phyloP scores from a whole-genome alignment of 2,797 vertebrate genomes.

The Mus spretus region DNA sequence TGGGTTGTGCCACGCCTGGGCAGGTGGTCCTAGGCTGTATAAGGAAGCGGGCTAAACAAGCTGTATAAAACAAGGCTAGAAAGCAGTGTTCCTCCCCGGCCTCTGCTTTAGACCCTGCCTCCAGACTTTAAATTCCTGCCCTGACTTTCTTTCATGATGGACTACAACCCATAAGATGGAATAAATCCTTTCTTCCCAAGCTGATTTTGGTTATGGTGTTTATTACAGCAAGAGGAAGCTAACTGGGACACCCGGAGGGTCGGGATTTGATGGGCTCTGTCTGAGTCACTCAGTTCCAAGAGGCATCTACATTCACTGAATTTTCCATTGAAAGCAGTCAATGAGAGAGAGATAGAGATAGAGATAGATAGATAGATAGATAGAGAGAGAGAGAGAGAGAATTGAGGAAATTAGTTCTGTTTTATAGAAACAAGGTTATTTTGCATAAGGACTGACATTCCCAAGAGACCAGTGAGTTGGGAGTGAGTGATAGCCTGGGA shows the following conservation, averaged over 20 bases:
- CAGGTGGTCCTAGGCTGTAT: background rate
- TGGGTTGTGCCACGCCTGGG: background rate
- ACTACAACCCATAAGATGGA: background rate
- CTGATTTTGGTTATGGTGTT: background rate
- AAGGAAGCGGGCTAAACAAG: background rate
- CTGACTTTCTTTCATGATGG: background rate
- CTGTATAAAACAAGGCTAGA: background rate
- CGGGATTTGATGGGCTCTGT: background rate
- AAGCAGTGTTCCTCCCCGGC: background rate
- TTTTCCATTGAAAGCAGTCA: background rate
- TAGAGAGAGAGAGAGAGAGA: background rate
- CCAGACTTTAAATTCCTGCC: background rate
- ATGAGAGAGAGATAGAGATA: background rate
- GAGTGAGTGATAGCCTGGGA: background rate
- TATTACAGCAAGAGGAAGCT: background rate
- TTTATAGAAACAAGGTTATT: conserved; percentile 47
- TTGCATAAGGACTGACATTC: background rate
- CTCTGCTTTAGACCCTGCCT: background rate
- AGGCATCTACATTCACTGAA: background rate
- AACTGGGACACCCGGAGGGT: background rate
- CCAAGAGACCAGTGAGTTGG: background rate
- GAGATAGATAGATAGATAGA: background rate
- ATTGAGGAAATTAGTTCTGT: background rate
- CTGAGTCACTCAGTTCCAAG: background rate
- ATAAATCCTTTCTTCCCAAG: background rate